Base-by-base conservation (phyloP, 1,140 invertebrate genomes). In the Melipona quadrifasciata region DNA sequence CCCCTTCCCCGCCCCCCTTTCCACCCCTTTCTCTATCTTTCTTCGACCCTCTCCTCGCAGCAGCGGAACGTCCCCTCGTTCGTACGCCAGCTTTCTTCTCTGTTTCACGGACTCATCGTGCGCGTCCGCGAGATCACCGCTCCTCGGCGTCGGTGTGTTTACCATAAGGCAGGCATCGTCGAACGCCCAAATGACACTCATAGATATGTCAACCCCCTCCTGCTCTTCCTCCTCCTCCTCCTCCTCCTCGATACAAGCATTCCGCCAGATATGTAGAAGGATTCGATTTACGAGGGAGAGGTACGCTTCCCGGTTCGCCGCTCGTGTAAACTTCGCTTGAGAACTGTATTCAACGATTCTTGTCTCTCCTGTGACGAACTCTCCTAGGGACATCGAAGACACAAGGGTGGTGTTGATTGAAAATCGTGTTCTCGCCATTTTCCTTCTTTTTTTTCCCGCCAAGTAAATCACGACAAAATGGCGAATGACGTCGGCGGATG, bases 71-170 rank as follows among this genome's bases (percentile, higher is more conserved):
- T 19, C 58, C 47, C 61, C 27, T 82, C 61, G 34, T 27, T 55
- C 58, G 17, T 51, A 53, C 81, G 71, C 51, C 39, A 31, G 31
- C 78, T 82, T 68, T 86, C 73, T 68, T 86, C 73, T 82, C 80
- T 71, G 85, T 86, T 91, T 91, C 88, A 89, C 90, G 88, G 86
- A 89, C 88, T 91, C 88, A 80, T 91, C 90, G 90, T 71, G 80
- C 61, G n/a, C 61, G 31, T 53, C 64, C 2, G 5, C 39, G 39
- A 6, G 39, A 61, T 14, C n/a, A n/a, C n/a, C n/a, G 76, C 39
- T 58, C 67, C 65, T 53, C 80, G 16, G 84, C 68, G 78, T 67
- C 47, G 80, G 57, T 51, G 74, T 89, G 85, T 89, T 89, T 89
- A 78, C 89, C 85, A 87, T 89, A 85, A 90, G 88, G 80, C 85